Conservation (phyloP, 2,888 invertebrate genomes). For the Drosophila macrospina region DNA sequence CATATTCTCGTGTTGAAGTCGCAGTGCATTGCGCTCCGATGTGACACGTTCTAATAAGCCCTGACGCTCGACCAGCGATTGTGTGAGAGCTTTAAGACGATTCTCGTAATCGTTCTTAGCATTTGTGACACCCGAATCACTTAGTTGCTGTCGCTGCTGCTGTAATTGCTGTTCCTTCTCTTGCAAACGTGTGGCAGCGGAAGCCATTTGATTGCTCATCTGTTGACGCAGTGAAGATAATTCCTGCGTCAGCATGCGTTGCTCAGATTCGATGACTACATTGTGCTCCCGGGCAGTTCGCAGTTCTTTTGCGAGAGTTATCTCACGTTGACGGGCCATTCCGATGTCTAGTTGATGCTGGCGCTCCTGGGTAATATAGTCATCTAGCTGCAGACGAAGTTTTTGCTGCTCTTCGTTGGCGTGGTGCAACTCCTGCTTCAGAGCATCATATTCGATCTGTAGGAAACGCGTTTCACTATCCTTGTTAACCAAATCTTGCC, state of each 20-base stretch:
- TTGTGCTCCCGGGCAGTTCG: constrained; percentile 86
- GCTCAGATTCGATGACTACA: constrained; percentile 83
- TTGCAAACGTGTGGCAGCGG: constrained; percentile 73
- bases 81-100: constrained; percentile 89
- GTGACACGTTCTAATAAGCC: constrained; percentile 92
- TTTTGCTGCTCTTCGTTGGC: constrained; percentile 72
- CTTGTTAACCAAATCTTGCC: constrained; percentile 55
- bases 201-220: constrained; percentile 82
- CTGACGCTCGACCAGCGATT: constrained; percentile 94
- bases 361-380: constrained; percentile 58
- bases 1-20: constrained; percentile 90
- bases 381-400: constrained; percentile 72
- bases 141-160: constrained; percentile 51
- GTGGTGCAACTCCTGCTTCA: constrained; percentile 84
- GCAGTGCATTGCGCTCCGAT: constrained; percentile 94
- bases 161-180: constrained; percentile 83
- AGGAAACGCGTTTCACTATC: constrained; percentile 75
- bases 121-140: constrained; percentile 72
- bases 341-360: constrained; percentile 63
- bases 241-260: constrained; percentile 84
- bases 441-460: constrained; percentile 88
- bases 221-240: constrained; percentile 84
- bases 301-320: constrained; percentile 69
- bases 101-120: constrained; percentile 63
- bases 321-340: constrained; percentile 63